Conservation (phyloP, 2,797 vertebrate species). For the Vireo griseus region DNA sequence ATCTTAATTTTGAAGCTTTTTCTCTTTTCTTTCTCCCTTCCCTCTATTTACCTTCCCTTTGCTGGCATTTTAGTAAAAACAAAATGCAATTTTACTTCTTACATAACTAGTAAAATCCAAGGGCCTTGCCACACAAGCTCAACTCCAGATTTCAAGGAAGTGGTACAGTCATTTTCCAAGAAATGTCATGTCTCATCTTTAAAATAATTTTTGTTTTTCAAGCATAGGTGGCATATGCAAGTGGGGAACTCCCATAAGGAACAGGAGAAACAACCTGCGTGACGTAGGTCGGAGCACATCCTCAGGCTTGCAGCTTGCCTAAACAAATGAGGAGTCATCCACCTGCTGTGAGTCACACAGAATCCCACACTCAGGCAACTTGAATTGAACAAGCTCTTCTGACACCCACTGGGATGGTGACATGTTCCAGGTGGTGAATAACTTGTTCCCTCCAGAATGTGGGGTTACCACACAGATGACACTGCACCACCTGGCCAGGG, state of each 20-base stretch:
- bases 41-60: background rate
- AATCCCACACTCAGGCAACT: background rate
- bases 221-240: background rate
- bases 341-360: background rate
- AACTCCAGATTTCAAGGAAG: background rate
- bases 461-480: background rate
- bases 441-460: background rate
- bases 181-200: background rate
- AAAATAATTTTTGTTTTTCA: background rate
- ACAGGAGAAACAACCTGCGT: background rate
- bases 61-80: background rate
- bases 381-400: background rate
- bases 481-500: fast-evolving
- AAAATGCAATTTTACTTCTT: background rate
- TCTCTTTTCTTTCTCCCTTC: background rate
- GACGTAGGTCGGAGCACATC: background rate
- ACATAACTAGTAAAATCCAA: background rate
- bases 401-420: background rate
- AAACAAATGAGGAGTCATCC: background rate
- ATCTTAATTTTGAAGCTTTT: background rate
- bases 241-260: background rate
- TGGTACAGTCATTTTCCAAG: background rate
- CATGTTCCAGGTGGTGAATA: background rate
- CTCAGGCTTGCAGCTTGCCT: background rate
- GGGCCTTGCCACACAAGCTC: background rate